Percentiles rank a stretch among this genome's conserved stretches.
phyloP scores from a whole-genome alignment of 2,113 vertebrate species.

The Petaurus breviceps region DNA sequence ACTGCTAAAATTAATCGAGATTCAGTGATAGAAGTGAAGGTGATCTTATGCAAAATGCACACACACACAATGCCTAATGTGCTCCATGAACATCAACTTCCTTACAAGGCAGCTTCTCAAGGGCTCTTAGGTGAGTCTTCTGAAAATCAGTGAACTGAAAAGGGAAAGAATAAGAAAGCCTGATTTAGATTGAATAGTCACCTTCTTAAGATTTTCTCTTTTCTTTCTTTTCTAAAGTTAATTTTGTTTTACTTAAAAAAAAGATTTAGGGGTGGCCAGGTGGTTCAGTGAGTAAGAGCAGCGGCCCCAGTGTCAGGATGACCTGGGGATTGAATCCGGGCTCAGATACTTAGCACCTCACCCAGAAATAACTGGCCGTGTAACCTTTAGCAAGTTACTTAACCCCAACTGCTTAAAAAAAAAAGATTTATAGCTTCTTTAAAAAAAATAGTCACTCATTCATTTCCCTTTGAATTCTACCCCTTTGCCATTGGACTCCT shows the following conservation, averaged over 20 bases:
- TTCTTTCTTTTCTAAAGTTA: not conserved
- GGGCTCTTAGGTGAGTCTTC: slow-evolving; percentile 26
- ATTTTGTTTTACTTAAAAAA: not conserved
- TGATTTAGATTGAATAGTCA: not conserved
- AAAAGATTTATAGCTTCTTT: not conserved
- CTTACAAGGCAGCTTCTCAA: slow-evolving; percentile 60
- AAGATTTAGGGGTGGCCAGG: too few species aligned
- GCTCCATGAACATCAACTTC: slow-evolving; percentile 37
- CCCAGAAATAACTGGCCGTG: too few species aligned
- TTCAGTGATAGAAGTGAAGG: slow-evolving; percentile 60
- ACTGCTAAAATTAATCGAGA: slow-evolving; percentile 67
- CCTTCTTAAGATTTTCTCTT: not conserved
- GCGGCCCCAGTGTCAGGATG: too few species aligned
- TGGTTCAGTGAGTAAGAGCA: too few species aligned
- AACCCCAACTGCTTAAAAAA: too few species aligned
- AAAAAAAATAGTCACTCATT: not conserved
- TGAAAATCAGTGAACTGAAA: slow-evolving; percentile 39
- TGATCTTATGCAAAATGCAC: slow-evolving; percentile 64
- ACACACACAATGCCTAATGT: slow-evolving; percentile 43
- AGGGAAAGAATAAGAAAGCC: slow-evolving; percentile 55
- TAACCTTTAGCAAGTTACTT: too few species aligned
- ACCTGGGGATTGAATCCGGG: too few species aligned
- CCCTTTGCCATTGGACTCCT: not conserved
- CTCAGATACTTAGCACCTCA: too few species aligned
- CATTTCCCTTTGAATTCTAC: not conserved